These are phyloP conservation scores for Trissolcus japonicus DNA, from an alignment of 2,888 invertebrate species.

Conservation along the genomic window DNA sequence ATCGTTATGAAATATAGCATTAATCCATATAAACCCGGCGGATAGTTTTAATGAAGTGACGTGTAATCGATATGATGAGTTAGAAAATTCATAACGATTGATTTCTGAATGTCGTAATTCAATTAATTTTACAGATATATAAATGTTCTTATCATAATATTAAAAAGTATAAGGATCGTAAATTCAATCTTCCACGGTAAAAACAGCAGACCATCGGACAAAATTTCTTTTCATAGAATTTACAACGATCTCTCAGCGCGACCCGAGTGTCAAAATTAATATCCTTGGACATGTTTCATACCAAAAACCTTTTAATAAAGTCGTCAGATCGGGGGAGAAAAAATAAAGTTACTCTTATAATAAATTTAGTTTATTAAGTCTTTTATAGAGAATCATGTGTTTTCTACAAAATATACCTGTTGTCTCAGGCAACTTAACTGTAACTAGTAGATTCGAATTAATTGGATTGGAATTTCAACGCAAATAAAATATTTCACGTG, in stretches of 20 bases:
- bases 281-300: constrained; percentile 30
- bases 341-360: constrained; percentile 23
- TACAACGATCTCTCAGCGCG: constrained; percentile 22
- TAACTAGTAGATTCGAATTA: too few relatives aligned
- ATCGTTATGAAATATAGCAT: background rate
- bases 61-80: background rate
- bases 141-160: too few relatives aligned
- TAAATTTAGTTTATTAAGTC: constrained; percentile 19
- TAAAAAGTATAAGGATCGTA: constrained; percentile 32
- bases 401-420: background rate
- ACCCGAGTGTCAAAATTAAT: constrained; percentile 40
- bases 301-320: constrained; percentile 41
- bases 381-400: constrained; percentile 2
- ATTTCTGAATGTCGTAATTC: too few relatives aligned
- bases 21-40: background rate
- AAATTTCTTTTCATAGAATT: constrained; percentile 36
- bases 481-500: too few relatives aligned
- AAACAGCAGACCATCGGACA: constrained; percentile 11
- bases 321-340: constrained; percentile 10
- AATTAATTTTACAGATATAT: too few relatives aligned
- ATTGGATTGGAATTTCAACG: too few relatives aligned
- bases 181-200: constrained; percentile 24
- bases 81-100: background rate
- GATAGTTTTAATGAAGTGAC: background rate
- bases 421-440: too few relatives aligned